phyloP scores from a whole-genome alignment of 1,140 invertebrate species.

The Batillaria attramentaria region DNA sequence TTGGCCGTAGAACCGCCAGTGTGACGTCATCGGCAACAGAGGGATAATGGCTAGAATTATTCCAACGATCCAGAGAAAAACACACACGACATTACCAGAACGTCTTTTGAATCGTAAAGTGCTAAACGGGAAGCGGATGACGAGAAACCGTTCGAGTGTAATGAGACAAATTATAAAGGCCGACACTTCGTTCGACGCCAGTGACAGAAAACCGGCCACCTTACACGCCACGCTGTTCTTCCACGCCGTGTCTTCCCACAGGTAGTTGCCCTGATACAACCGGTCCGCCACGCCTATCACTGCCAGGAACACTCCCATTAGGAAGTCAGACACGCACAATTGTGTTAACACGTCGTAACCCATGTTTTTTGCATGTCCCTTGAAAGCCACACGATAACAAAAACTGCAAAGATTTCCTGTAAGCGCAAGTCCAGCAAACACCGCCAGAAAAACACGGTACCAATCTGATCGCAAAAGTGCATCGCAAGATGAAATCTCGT shows the following conservation, averaged over 20 bases:
- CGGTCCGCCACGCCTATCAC: constrained; percentile 29
- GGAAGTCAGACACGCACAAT: constrained; percentile 30
- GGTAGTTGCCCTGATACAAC: constrained; percentile 48
- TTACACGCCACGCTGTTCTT: constrained; percentile 17
- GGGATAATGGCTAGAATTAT: too few species aligned
- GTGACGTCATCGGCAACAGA: too few species aligned
- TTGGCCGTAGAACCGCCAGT: too few species aligned
- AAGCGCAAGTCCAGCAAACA: too few species aligned
- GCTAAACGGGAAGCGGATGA: constrained; percentile 22
- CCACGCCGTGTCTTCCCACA: constrained; percentile 11
- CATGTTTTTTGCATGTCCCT: too few species aligned
- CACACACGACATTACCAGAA: too few species aligned
- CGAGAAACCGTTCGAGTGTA: constrained; percentile 40
- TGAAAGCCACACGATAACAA: too few species aligned
- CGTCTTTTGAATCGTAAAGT: neutral
- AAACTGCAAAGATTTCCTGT: too few species aligned
- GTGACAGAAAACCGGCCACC: constrained; percentile 30
- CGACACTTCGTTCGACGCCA: constrained; percentile 32
- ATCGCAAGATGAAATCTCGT: too few species aligned
- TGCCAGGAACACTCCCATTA: constrained; percentile 29
- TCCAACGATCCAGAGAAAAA: too few species aligned
- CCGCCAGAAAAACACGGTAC: too few species aligned
- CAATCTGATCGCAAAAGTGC: too few species aligned
- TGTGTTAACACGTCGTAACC: constrained; percentile 46
- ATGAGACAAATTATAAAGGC: constrained; percentile 41